Conservation (phyloP, 2,113 vertebrate genomes). For the Syngnathus scovelli region DNA sequence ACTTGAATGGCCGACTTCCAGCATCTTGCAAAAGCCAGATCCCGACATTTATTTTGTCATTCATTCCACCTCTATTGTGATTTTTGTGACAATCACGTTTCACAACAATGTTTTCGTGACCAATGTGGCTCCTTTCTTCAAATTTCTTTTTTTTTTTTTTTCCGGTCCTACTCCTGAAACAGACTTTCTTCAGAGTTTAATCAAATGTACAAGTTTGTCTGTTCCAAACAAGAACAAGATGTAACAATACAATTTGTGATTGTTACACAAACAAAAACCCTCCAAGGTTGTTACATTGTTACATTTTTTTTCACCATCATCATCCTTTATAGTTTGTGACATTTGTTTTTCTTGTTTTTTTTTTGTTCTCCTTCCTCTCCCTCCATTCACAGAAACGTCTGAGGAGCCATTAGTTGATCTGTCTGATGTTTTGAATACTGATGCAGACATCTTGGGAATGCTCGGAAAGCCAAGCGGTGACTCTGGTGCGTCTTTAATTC, state of each 20-base stretch:
- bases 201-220: neutral
- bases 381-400: conserved; percentile 71
- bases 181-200: neutral
- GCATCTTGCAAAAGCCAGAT: neutral
- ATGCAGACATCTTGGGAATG: conserved; percentile 95
- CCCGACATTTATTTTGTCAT: conserved; percentile 8
- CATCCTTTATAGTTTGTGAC: conserved; percentile 63
- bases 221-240: neutral
- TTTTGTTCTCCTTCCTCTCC: conserved; percentile 34
- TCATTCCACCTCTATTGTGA: neutral
- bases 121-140: neutral
- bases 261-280: neutral
- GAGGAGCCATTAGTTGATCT: conserved; percentile 92
- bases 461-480: conserved; percentile 88
- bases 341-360: conserved; percentile 33
- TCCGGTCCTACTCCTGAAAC: neutral
- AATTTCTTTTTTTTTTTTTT: neutral
- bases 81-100: neutral
- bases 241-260: neutral
- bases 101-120: neutral
- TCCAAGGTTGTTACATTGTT: too few species aligned
- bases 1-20: neutral
- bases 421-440: conserved; percentile 90
- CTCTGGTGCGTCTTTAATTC: conserved; percentile 77
- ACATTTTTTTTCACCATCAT: conserved; percentile 33